Base-by-base conservation (phyloP, 2,113 vertebrate species). In the Gadus chalcogrammus region DNA sequence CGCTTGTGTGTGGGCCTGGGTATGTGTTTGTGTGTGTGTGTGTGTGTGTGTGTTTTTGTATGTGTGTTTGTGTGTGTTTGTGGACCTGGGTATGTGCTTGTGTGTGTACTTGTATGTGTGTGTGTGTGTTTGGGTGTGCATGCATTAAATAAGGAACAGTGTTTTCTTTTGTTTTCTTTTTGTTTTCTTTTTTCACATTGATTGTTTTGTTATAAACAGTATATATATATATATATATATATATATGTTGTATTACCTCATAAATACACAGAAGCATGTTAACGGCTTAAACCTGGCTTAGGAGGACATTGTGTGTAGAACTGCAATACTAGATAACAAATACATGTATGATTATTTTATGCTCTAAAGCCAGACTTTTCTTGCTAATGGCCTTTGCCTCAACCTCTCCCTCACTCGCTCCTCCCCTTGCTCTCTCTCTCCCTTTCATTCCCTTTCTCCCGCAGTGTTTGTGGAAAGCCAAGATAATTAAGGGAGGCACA, bases 401-500 rank as follows among this genome's bases (percentile, higher is more conserved):
- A 82, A 42, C 71, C 73, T 65, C 71, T 61, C 42, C 20, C 55
- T 55, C 24, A 7, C 42, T 65, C 65, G 24, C 0, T 2, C 66
- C 69, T 53, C 73, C 59, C 53, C 59, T 22, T 18, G 5, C 64
- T 55, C 69, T 61, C 60, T 71, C 77, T 81, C 70, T 76, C 73
- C 64, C 67, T n/a, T n/a, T 60, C 58, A 13, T 28, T 22, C 31
- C 5, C 20, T 18, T 15, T 62, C 17, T 48, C 42, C 59, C 56
- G 77, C 75, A 67, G 69, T 77, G 73, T 78, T 80, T 85, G 76
- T 77, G 71, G 70, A 79, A 79, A 67, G 80, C 63, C 2, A 52
- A 79, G 65, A 80, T 85, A 85, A 88, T 87, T 84, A 79, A 69
- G 75, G 74, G 42, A 48, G 42, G n/a, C 55, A 58, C 55, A 58